phyloP scores from a whole-genome alignment of 2,113 vertebrate genomes.

The Tursiops truncatus region DNA sequence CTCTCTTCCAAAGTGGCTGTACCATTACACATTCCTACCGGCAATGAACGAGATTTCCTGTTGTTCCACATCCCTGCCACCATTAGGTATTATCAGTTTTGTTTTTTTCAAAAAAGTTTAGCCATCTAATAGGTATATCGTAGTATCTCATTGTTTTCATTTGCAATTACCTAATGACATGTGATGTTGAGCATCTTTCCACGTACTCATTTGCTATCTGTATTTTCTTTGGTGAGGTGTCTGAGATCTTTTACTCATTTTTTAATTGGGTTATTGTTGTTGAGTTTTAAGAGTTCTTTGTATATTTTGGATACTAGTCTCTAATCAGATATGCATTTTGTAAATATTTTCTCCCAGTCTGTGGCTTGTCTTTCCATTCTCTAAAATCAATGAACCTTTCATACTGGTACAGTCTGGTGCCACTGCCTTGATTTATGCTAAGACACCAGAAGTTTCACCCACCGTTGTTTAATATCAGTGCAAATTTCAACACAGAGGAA shows the following conservation, averaged over 20 bases:
- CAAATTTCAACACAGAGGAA: background rate
- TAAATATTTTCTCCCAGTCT: background rate
- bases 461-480: background rate
- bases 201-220: background rate
- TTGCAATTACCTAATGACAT: background rate
- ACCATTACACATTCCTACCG: background rate
- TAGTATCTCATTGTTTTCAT: background rate
- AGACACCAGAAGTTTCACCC: background rate
- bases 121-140: background rate
- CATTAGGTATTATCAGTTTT: background rate
- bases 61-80: background rate
- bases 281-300: slow-evolving; percentile 45
- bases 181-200: background rate
- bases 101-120: background rate
- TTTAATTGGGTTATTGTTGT: slow-evolving; percentile 5
- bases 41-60: background rate
- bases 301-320: background rate
- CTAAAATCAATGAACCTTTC: background rate
- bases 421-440: background rate
- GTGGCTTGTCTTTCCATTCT: background rate
- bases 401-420: background rate
- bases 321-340: slow-evolving; percentile 24
- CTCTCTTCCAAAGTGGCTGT: background rate
- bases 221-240: background rate
- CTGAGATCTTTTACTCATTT: background rate